phyloP scores from a whole-genome alignment of 2,888 invertebrate species.

The Tetramorium bicarinatum region DNA sequence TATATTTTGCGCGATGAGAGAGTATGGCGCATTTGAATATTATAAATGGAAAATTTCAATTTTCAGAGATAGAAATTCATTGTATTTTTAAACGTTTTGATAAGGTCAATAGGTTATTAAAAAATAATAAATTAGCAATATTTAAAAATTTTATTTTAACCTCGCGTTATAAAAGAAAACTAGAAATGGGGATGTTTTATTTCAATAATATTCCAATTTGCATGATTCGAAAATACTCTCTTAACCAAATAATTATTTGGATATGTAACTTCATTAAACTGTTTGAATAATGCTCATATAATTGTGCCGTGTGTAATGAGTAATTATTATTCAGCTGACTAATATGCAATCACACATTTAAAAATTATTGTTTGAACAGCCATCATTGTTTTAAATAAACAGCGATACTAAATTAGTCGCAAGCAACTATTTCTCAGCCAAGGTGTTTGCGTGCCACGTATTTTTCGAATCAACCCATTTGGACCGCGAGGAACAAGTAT shows the following conservation, averaged over 20 bases:
- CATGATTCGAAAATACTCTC: not conserved
- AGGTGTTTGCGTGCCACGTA: not conserved
- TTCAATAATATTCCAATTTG: not conserved
- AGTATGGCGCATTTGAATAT: not conserved
- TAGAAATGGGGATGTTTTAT: not conserved
- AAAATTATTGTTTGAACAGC: conserved; percentile 11
- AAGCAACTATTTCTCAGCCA: not conserved
- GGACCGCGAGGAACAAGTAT: conserved; percentile 16
- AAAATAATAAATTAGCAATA: not conserved
- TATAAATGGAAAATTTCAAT: conserved; percentile 11
- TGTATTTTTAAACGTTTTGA: not conserved
- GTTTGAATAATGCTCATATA: conserved; percentile 19
- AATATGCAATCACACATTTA: not conserved
- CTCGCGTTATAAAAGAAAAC: not conserved
- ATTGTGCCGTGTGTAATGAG: conserved; percentile 4
- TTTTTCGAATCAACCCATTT: conserved; percentile 1
- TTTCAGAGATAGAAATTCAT: not conserved
- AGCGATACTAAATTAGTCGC: not conserved
- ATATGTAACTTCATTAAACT: conserved; percentile 2
- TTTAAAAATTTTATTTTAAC: not conserved
- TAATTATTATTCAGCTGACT: conserved; percentile 9
- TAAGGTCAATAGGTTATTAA: not conserved
- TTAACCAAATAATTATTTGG: not conserved
- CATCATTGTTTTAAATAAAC: conserved; percentile 10
- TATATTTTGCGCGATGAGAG: conserved; percentile 10